phyloP scores from a whole-genome alignment of 1,140 invertebrate species.

The Microplitis mediator region DNA sequence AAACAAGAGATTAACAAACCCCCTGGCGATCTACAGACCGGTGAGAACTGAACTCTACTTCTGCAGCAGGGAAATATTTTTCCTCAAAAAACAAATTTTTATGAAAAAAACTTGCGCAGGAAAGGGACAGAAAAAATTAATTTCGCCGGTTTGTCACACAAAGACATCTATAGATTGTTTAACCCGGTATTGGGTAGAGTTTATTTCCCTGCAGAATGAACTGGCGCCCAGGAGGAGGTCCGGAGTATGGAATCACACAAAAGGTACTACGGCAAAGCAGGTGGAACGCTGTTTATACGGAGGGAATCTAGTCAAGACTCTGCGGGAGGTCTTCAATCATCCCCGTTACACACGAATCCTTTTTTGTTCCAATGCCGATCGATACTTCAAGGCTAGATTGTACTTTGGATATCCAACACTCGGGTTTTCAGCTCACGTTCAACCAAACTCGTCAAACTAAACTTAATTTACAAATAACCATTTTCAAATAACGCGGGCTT shows the following conservation, averaged over 20 bases:
- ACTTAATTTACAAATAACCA: too few species aligned
- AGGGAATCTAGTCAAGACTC: not conserved
- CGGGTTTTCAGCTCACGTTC: too few species aligned
- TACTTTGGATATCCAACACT: not conserved
- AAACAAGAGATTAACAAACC: too few species aligned
- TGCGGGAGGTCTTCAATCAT: conserved; percentile 27
- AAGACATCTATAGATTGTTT: not conserved
- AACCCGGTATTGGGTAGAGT: not conserved
- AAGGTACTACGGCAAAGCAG: conserved; percentile 10
- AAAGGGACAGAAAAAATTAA: too few species aligned
- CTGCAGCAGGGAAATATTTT: too few species aligned
- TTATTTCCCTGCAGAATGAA: not conserved
- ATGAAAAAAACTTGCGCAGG: too few species aligned
- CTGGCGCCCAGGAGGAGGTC: conserved; percentile 22
- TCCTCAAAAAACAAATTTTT: too few species aligned
- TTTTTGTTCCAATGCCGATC: conserved; percentile 1
- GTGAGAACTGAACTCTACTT: too few species aligned
- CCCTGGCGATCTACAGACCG: too few species aligned
- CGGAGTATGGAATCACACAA: not conserved
- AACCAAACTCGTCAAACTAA: too few species aligned
- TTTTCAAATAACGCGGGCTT: too few species aligned
- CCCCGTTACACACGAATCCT: conserved; percentile 15
- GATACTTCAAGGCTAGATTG: not conserved
- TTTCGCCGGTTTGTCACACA: too few species aligned
- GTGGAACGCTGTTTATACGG: conserved; percentile 8